Conservation (phyloP, 2,888 invertebrate genomes). For the Hymenopus coronatus region DNA sequence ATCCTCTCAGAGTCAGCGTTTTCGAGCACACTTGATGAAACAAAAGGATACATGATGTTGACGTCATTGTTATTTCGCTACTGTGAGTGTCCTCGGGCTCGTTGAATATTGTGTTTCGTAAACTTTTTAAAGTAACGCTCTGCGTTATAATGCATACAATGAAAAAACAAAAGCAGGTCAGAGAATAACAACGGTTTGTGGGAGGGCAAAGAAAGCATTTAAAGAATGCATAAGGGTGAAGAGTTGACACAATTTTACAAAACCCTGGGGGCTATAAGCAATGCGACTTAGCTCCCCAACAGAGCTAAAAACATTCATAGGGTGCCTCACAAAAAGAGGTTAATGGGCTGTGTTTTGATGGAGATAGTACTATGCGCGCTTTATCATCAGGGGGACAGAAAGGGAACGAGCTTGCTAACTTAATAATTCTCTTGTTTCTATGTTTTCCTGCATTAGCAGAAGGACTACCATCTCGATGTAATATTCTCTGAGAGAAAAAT, state of each 20-base stretch:
- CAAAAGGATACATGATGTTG: conserved; percentile 10
- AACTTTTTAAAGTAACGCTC: not conserved
- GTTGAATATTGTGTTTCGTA: not conserved
- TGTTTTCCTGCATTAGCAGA: too few relatives aligned
- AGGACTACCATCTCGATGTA: too few relatives aligned
- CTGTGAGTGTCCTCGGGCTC: not conserved
- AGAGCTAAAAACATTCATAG: not conserved
- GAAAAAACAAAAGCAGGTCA: not conserved
- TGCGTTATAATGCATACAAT: not conserved
- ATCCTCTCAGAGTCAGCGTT: not conserved
- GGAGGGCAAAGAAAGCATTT: not conserved
- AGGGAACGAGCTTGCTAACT: too few relatives aligned
- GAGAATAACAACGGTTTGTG: not conserved
- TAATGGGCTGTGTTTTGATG: not conserved
- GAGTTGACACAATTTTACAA: not conserved
- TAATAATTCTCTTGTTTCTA: too few relatives aligned
- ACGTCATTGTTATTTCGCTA: conserved; percentile 3
- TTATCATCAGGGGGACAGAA: too few relatives aligned
- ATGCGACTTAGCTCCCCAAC: not conserved
- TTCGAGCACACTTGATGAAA: conserved; percentile 12
- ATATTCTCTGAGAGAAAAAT: too few relatives aligned
- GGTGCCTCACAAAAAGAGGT: not conserved
- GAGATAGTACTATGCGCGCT: too few relatives aligned
- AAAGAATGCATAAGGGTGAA: not conserved
- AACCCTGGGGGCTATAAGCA: not conserved